Conservation (phyloP, 2,113 vertebrate species). For the Equus przewalskii region DNA sequence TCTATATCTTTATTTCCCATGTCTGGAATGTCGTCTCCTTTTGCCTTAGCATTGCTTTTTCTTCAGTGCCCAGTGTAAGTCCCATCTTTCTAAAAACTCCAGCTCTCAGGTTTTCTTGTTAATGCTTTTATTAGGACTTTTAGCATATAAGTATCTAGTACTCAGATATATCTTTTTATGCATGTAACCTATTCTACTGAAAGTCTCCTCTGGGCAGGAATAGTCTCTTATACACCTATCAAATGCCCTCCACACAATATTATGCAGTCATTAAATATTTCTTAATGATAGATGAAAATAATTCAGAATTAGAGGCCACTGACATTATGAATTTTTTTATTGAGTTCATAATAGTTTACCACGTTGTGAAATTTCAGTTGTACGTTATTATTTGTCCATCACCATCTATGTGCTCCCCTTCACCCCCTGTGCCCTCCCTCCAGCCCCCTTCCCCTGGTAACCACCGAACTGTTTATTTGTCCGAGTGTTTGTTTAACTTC, state of each 20-base stretch:
- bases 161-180: neutral
- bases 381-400: no score
- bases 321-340: slow-evolving; percentile 6
- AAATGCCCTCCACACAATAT: neutral
- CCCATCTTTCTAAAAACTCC: neutral
- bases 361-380: no score
- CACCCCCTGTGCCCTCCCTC: no score
- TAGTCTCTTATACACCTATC: neutral
- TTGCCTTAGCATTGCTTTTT: neutral
- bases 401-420: no score
- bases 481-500: no score
- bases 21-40: neutral
- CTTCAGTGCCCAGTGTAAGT: neutral
- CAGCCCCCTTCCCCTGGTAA: no score
- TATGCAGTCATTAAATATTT: slow-evolving; percentile 5
- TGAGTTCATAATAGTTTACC: no score
- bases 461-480: no score
- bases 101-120: neutral
- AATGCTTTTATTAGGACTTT: neutral
- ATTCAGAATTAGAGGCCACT: neutral
- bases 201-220: neutral
- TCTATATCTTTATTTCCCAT: neutral
- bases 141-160: neutral
- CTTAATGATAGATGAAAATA: slow-evolving; percentile 7
- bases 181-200: neutral